Evolutionary conservation across 1,140 invertebrate genomes (phyloP).

Genomic region (Contarinia nasturtii): DNA sequence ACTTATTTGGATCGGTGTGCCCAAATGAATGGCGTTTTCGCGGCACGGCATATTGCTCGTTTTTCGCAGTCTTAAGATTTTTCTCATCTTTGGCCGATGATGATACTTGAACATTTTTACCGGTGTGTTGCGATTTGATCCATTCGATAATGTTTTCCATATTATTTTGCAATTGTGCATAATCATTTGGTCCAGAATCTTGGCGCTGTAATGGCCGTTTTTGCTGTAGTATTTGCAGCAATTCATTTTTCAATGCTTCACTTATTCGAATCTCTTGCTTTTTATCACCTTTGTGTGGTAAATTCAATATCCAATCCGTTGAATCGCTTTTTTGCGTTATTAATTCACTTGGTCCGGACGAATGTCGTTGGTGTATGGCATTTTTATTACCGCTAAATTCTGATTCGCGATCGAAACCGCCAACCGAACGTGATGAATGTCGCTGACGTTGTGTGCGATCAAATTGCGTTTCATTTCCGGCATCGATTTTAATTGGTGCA

Average conservation of each 20-base stretch:
- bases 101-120: neutral
- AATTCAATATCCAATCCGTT: slow-evolving; percentile 19
- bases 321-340: slow-evolving; percentile 20
- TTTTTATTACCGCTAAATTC: slow-evolving; percentile 4
- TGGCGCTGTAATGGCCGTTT: slow-evolving; percentile 21
- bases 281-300: slow-evolving; percentile 12
- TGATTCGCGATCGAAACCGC: neutral
- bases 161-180: slow-evolving; percentile 20
- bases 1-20: neutral
- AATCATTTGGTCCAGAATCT: slow-evolving; percentile 17
- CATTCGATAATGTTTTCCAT: slow-evolving; percentile 15
- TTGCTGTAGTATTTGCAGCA: slow-evolving; percentile 14
- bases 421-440: slow-evolving; percentile 17
- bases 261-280: slow-evolving; percentile 6
- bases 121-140: slow-evolving; percentile 7
- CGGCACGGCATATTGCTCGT: no score
- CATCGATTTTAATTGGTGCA: neutral
- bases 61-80: neutral
- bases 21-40: neutral
- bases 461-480: slow-evolving; percentile 5
- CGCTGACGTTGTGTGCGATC: slow-evolving; percentile 20
- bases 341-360: slow-evolving; percentile 20
- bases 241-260: slow-evolving; percentile 7
- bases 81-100: neutral
- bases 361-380: slow-evolving; percentile 16